Evolutionary conservation across 1,140 invertebrate species (phyloP).

Genomic region (Drosophila arawakana): DNA sequence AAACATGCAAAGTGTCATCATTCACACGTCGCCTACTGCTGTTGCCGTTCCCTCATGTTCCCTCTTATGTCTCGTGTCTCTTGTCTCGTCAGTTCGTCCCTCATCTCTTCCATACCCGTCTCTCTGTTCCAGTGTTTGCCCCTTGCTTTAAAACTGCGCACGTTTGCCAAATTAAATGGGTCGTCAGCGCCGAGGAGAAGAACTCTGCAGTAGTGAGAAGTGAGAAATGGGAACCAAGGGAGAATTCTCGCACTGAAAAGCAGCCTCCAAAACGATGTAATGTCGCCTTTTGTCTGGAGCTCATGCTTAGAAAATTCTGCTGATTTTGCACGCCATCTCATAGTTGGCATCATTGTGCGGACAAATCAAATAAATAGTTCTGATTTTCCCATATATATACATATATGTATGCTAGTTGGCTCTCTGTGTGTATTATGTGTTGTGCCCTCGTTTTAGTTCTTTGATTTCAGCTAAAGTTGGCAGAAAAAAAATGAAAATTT

Average conservation of each 20-base stretch:
- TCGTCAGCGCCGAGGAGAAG: slow-evolving; percentile 57
- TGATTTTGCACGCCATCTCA: slow-evolving; percentile 73
- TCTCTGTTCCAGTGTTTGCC: slow-evolving; percentile 32
- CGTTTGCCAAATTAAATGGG: slow-evolving; percentile 83
- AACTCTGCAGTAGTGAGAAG: slow-evolving; percentile 6
- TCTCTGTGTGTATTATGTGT: slow-evolving; percentile 12
- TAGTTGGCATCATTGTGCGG: slow-evolving; percentile 80
- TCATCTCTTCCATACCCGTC: not conserved
- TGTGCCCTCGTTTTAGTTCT: slow-evolving; percentile 57
- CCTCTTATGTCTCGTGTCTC: no score
- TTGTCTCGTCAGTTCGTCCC: no score
- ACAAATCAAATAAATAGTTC: slow-evolving; percentile 80
- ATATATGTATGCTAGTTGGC: slow-evolving; percentile 18
- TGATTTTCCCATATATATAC: slow-evolving; percentile 54
- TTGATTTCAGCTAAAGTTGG: slow-evolving; percentile 69
- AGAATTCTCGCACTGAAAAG: not conserved
- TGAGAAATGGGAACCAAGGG: not conserved
- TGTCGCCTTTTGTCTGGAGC: slow-evolving; percentile 67
- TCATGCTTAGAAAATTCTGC: slow-evolving; percentile 71
- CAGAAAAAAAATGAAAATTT: slow-evolving; percentile 41
- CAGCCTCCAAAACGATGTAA: slow-evolving; percentile 24
- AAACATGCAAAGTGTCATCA: slow-evolving; percentile 84
- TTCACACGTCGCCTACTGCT: slow-evolving; percentile 72
- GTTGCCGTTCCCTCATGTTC: not conserved
- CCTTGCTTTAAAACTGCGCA: slow-evolving; percentile 77